Evolutionary conservation across 2,797 vertebrate species (phyloP).

Genomic region (Carduelis carduelis): DNA sequence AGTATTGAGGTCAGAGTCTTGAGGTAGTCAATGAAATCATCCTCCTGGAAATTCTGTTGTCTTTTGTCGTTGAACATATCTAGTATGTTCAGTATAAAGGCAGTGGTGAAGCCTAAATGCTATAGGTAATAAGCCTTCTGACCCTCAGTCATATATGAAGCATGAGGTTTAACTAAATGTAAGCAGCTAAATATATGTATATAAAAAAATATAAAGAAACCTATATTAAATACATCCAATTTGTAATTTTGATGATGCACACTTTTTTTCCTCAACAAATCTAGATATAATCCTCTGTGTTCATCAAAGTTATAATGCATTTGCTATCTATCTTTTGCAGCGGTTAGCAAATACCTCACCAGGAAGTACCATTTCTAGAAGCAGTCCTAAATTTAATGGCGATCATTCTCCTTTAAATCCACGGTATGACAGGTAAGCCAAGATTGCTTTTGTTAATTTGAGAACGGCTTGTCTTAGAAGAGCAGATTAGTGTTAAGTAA

Average conservation of each 20-base stretch:
- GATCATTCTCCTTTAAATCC: slow-evolving; percentile 77
- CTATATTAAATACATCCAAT: neutral
- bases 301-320: neutral
- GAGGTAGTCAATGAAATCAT: neutral
- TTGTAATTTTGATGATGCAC: neutral
- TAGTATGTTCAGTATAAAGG: neutral
- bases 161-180: neutral
- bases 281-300: neutral
- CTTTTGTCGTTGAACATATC: neutral
- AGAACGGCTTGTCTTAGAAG: neutral
- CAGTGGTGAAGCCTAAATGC: neutral
- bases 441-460: neutral
- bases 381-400: slow-evolving; percentile 79
- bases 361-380: slow-evolving; percentile 78
- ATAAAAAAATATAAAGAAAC: neutral
- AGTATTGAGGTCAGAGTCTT: neutral
- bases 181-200: neutral
- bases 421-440: slow-evolving; percentile 83
- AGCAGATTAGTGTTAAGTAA: neutral
- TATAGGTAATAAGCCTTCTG: neutral
- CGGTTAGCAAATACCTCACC: slow-evolving; percentile 75
- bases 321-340: slow-evolving; percentile 72
- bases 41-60: neutral
- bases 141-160: neutral
- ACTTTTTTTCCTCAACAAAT: neutral